phyloP scores from a whole-genome alignment of 2,888 invertebrate genomes.

The Hedychridium roseum region DNA sequence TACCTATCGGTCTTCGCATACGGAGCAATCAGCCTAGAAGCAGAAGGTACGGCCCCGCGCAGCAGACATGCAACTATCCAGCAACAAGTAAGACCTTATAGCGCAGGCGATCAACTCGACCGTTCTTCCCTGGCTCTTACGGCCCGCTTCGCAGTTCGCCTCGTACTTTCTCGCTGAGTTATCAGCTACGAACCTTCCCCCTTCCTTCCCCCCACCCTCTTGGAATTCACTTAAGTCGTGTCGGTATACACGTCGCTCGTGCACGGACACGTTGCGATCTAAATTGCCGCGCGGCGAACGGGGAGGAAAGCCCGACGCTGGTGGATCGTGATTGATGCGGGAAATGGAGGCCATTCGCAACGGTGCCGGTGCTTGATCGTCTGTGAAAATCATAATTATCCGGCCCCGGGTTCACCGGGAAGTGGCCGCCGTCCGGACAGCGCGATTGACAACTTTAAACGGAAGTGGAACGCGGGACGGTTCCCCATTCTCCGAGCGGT shows the following conservation, averaged over 20 bases:
- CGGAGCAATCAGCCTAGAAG: constrained; percentile 49
- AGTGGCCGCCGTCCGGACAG: too few relatives aligned
- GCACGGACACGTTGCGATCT: neutral
- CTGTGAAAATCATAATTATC: too few relatives aligned
- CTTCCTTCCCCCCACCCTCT: neutral
- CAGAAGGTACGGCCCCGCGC: constrained; percentile 44
- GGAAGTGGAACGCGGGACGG: too few relatives aligned
- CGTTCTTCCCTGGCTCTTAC: neutral
- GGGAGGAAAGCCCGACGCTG: too few relatives aligned
- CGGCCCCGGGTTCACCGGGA: too few relatives aligned
- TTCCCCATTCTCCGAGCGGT: too few relatives aligned
- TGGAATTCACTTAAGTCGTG: neutral
- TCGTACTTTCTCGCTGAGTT: neutral
- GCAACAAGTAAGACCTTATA: constrained; percentile 59
- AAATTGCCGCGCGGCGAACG: neutral
- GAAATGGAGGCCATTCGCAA: too few relatives aligned
- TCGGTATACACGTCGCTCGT: neutral
- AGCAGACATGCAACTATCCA: constrained; percentile 60
- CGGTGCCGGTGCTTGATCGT: too few relatives aligned
- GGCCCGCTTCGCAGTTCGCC: neutral
- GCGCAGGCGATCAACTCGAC: constrained; percentile 31
- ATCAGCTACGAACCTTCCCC: neutral
- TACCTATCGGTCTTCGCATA: constrained; percentile 28
- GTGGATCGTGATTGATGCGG: too few relatives aligned
- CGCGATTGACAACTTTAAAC: too few relatives aligned